Base-by-base conservation (phyloP, 2,888 invertebrate genomes). In the Athalia cordata region DNA sequence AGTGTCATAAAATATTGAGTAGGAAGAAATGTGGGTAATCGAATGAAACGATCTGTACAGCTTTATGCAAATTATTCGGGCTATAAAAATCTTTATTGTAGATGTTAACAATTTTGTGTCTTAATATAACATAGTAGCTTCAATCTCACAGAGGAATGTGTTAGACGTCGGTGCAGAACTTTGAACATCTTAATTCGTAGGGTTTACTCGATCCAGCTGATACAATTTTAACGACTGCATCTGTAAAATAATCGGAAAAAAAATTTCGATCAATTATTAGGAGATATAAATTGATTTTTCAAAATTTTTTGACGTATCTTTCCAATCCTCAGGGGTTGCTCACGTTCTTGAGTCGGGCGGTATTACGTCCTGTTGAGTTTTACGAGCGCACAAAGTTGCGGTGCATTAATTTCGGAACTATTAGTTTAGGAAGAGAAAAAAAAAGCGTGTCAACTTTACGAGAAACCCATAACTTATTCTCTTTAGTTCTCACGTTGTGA, bases 391-490 rank as follows among this genome's bases (percentile, higher is more conserved):
- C 47, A 8, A 72, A 45, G 8, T 43, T 8, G 57, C 11, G 52
- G 59, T 72, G 52, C 29, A 72, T 72, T 72, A 72, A 72, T 72
- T 72, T 72, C 8, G 59, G 47, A 47, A 45, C 72, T 57, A 13
- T 57, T 72, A 29, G 29, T 29, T 29, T 29, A 29, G 29, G 29
- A 29, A n/a, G 55, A 55, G 11, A 55, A 55, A 55, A 55, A 47
- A 57, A 72, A 57, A 59, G 8, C 59, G 72, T 59, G 57, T 47
- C 3, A 72, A 47, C 52, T 72, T 72, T 47, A 57, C 59, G 59
- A 59, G 57, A 15, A 72, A 72, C 45, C 72, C 72, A 47, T 72
- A 72, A 72, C 45, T 72, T 57, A 72, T 72, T 59, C 57, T 45
- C 45, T 47, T 8, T 9, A 45, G 72, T n/a, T 6, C 1, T 29